Percentiles rank a stretch among this genome's conserved stretches.
These are phyloP conservation scores for Exephanes ischioxanthus DNA, from an alignment of 2,888 invertebrate genomes.

Conservation along the genomic window DNA sequence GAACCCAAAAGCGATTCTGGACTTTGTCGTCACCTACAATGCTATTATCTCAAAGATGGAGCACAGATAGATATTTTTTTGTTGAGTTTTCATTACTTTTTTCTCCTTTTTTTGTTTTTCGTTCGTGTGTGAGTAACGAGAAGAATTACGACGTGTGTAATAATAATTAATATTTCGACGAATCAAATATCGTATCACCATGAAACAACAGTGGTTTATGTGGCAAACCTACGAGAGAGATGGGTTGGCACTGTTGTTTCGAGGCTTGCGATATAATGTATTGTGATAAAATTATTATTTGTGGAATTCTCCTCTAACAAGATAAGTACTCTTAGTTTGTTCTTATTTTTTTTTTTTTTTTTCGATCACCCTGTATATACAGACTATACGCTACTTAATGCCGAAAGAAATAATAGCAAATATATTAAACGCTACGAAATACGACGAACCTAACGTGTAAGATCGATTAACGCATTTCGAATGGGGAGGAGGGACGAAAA, in stretches of 20 bases:
- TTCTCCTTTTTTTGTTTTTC: constrained; percentile 2
- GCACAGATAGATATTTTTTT: constrained; percentile 22
- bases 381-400: constrained; percentile 63
- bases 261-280: constrained; percentile 26
- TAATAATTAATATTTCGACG: constrained; percentile 55
- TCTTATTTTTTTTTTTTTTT: constrained; percentile 18
- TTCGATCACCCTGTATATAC: constrained; percentile 63
- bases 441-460: constrained; percentile 44
- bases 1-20: constrained; percentile 19
- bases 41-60: constrained; percentile 24
- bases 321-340: constrained; percentile 55
- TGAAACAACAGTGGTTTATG: constrained; percentile 1
- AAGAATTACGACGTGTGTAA: constrained; percentile 56
- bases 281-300: constrained; percentile 64
- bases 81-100: constrained; percentile 3
- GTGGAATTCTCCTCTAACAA: constrained; percentile 54
- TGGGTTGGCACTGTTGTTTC: constrained; percentile 4
- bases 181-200: constrained; percentile 42
- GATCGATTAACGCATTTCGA: constrained; percentile 35
- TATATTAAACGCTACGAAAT: constrained; percentile 54
- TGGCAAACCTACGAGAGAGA: constrained; percentile 10
- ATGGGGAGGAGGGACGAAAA: constrained; percentile 39
- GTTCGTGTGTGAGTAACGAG: constrained; percentile 50
- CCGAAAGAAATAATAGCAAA: constrained; percentile 56
- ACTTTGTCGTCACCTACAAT: neutral